Evolutionary conservation across 2,797 vertebrate genomes (phyloP).

Genomic region (Coranthus polyacanthus): DNA sequence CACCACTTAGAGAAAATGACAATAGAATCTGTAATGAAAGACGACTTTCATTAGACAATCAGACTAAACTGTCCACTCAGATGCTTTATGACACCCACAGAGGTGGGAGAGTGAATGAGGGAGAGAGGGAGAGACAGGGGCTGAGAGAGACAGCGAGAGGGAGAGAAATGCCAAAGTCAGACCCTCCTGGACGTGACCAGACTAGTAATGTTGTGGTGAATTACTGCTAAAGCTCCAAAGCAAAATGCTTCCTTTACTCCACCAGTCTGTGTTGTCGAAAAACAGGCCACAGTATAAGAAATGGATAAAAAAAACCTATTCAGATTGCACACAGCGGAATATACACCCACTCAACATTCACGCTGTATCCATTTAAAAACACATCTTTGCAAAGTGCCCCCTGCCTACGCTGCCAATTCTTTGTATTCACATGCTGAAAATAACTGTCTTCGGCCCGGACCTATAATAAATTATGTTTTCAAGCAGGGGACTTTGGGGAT

Average conservation of each 20-base stretch:
- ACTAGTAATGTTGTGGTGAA: slow-evolving; percentile 60
- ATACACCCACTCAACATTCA: slow-evolving; percentile 36
- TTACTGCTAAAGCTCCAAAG: slow-evolving; percentile 60
- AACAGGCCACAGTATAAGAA: slow-evolving; percentile 45
- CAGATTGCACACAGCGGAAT: slow-evolving; percentile 27
- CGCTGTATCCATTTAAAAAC: slow-evolving; percentile 53
- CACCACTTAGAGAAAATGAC: slow-evolving; percentile 58
- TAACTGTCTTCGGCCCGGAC: slow-evolving; percentile 26
- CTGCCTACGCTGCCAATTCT: slow-evolving; percentile 22
- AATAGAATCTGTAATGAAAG: slow-evolving; percentile 48
- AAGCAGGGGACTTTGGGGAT: slow-evolving; percentile 30
- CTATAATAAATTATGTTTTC: slow-evolving; percentile 37
- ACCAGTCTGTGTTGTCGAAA: slow-evolving; percentile 45
- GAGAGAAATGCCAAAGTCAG: slow-evolving; percentile 41
- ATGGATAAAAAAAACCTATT: slow-evolving; percentile 42
- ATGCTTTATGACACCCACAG: slow-evolving; percentile 57
- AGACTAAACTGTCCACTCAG: slow-evolving; percentile 63
- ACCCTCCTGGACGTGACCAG: slow-evolving; percentile 57
- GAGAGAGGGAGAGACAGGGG: slow-evolving; percentile 27
- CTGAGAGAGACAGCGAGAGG: slow-evolving; percentile 35
- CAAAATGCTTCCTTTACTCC: slow-evolving; percentile 55
- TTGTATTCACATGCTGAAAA: slow-evolving; percentile 39
- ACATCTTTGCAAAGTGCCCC: slow-evolving; percentile 46
- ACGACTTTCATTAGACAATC: slow-evolving; percentile 70
- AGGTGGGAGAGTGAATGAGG: slow-evolving; percentile 21